A percentile compares a stretch with the other conserved stretches of the same genome.
Conservation (phyloP, 2,113 vertebrate genomes). For the Ondatra zibethicus region DNA sequence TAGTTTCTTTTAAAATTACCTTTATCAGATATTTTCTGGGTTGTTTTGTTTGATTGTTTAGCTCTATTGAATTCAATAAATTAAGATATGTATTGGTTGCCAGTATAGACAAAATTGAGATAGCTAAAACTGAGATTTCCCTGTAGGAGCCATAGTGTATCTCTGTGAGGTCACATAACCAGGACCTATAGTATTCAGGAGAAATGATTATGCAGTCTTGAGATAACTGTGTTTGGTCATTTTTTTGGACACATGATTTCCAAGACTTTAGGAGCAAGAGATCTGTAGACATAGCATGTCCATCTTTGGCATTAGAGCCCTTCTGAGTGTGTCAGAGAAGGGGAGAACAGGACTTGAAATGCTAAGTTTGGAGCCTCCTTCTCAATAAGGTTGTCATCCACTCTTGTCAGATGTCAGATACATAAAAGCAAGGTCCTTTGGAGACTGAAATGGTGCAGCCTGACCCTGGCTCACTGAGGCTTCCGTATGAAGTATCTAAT, state of each 20-base stretch:
- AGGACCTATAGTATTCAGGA: not conserved
- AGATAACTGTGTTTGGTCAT: not conserved
- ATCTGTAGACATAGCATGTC: not conserved
- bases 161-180: not conserved
- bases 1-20: not conserved
- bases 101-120: not conserved
- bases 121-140: not conserved
- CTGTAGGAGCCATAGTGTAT: not conserved
- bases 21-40: not conserved
- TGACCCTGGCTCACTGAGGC: not conserved
- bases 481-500: not conserved
- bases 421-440: not conserved
- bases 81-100: not conserved
- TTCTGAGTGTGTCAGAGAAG: not conserved
- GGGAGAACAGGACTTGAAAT: not conserved
- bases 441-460: not conserved
- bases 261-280: not conserved
- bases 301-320: not conserved
- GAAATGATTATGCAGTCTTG: not conserved
- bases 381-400: not conserved
- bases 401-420: not conserved
- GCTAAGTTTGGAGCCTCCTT: not conserved
- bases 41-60: conserved; percentile 41
- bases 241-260: not conserved
- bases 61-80: not conserved